These are phyloP conservation scores for Echinometra lucunter DNA, from an alignment of 53 echinoderm and acorn worm species.

Conservation along the genomic window DNA sequence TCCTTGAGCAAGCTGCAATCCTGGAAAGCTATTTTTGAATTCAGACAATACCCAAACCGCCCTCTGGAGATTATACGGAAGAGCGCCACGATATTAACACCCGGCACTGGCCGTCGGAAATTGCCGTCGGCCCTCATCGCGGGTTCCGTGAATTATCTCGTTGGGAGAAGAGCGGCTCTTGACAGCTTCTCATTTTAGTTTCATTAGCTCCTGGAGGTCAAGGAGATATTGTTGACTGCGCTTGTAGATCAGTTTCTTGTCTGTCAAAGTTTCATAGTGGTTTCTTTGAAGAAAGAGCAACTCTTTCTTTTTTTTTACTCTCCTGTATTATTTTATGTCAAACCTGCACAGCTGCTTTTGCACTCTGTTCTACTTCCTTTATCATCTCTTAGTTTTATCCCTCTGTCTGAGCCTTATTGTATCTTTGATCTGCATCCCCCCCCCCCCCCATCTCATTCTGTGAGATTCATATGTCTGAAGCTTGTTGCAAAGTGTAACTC, in stretches of 20 bases:
- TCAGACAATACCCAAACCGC: not conserved
- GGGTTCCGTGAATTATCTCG: not conserved
- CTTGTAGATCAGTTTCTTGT: not conserved
- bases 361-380: not conserved
- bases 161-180: not conserved
- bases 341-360: not conserved
- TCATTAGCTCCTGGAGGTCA: constrained; percentile 25
- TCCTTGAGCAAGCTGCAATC: not conserved
- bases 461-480: too few species aligned
- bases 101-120: constrained; percentile 2
- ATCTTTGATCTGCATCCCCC: too few species aligned
- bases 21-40: constrained; percentile 28
- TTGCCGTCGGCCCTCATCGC: not conserved
- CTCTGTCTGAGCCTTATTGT: too few species aligned
- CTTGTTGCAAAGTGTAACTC: too few species aligned
- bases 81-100: constrained; percentile 17
- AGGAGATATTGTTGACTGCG: not conserved
- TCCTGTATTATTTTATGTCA: not conserved
- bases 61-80: constrained; percentile 26
- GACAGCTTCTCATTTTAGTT: constrained; percentile 38
- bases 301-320: constrained; percentile 1
- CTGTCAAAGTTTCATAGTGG: not conserved
- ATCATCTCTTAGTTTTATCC: not conserved
- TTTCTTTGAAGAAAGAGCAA: constrained; percentile 3
- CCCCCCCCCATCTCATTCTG: too few species aligned